Base-by-base conservation (phyloP, 2,113 vertebrate species). In the Thermophis baileyi region DNA sequence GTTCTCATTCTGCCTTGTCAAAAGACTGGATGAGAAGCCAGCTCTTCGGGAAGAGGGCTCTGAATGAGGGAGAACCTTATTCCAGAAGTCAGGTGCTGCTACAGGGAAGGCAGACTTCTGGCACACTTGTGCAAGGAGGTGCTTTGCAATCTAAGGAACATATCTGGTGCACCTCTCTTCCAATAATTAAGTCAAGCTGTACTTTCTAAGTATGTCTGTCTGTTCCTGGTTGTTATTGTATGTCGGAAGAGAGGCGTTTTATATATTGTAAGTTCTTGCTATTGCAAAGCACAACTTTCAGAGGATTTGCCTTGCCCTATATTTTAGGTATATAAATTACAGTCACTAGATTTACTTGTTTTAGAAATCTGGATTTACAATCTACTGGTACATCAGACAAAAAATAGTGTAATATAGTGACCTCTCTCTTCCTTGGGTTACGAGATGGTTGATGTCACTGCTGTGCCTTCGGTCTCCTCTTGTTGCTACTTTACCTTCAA, bases 401-500 rank as follows among this genome's bases (percentile, higher is more conserved):
- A 14, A n/a, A n/a, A 94, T 88, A 94, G 92, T 96, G 24, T 25
- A 94, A 95, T 96, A 94, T 24, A 97, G 85, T 93, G 92, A 99
- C 99, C 99, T 99, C 97, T 99, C 99, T 98, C 99, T 97, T 96
- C 99, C 99, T 93, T 98, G 99, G 87, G 99, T 99, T 49, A 99
- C 98, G 46, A 99, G 97, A 95, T 99, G 99, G 96, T 99, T 99
- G 97, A 98, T 98, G 60, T 99, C 99, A n/a, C 98, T 98, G 95
- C 99, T 99, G 96, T 99, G 98, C 95, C 99, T 96, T 94, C 99
- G 96, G 97, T 99, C 99, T 91, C 98, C 98, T 97, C 98, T 98
- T 94, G 98, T 98, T 94, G 98, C 98, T 93, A 98, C 98, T 97
- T 99, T 99, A 53, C 98, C 99, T 98, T 99, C 99, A 94, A 99